Conservation (phyloP, 1,140 invertebrate species). For the Drosophila kanapiae region DNA sequence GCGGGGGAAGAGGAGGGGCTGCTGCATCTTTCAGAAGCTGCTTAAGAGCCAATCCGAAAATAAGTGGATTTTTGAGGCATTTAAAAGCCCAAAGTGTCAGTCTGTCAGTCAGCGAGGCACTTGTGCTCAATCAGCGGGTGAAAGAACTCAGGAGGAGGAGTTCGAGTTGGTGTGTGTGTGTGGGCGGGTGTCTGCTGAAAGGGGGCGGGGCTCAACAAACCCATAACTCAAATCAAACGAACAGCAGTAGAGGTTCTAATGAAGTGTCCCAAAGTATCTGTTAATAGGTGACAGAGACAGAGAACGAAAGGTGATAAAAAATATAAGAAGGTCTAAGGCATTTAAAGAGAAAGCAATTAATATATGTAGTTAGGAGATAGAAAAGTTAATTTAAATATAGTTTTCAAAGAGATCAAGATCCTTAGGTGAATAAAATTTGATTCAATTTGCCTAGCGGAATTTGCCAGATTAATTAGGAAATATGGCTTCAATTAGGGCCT, state of each 20-base stretch:
- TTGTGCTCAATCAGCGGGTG: constrained; percentile 76
- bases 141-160: not conserved
- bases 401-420: not conserved
- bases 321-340: not conserved
- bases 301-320: not conserved
- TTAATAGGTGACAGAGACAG: constrained; percentile 53
- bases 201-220: constrained; percentile 20
- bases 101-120: constrained; percentile 74
- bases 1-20: no score
- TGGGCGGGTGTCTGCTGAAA: constrained; percentile 46
- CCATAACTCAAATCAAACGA: constrained; percentile 73
- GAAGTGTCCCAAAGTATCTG: constrained; percentile 82
- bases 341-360: not conserved
- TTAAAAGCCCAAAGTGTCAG: constrained; percentile 81
- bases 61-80: constrained; percentile 52
- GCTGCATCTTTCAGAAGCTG: constrained; percentile 69
- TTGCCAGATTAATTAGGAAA: not conserved
- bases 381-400: no score
- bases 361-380: not conserved
- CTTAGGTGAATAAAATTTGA: not conserved
- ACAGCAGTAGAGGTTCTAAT: constrained; percentile 47
- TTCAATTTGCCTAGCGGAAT: not conserved
- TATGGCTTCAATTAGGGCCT: no score
- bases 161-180: constrained; percentile 9
- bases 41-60: constrained; percentile 76